Evolutionary conservation across 2,797 vertebrate genomes (phyloP).

Genomic region (Synanceia verrucosa): DNA sequence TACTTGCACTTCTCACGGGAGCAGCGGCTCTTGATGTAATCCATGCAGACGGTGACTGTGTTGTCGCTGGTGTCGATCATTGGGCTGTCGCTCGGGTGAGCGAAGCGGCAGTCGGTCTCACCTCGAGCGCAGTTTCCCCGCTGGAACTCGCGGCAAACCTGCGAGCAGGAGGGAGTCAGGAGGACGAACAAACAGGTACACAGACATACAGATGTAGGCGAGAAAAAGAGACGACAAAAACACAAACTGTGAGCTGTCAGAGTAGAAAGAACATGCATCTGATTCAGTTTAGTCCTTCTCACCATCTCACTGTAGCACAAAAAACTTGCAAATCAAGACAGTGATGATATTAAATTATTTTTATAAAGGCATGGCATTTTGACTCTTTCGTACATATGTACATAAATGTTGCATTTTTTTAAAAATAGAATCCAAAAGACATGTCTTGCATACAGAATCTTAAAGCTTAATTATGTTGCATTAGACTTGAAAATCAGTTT

Average conservation of each 20-base stretch:
- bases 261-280: not conserved
- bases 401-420: not conserved
- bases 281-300: not conserved
- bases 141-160: conserved; percentile 98
- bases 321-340: not conserved
- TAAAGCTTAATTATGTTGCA: not conserved
- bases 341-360: not conserved
- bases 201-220: not conserved
- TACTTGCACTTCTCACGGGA: conserved; percentile 99
- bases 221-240: conserved; percentile 12
- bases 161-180: conserved; percentile 13
- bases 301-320: not conserved
- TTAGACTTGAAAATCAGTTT: not conserved
- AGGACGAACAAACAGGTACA: not conserved
- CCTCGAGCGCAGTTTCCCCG: conserved; percentile 94
- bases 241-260: conserved; percentile 6
- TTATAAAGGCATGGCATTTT: too few relatives aligned
- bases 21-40: conserved; percentile 99
- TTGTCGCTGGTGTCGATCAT: conserved; percentile 98
- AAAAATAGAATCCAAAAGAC: not conserved
- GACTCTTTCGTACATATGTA: too few relatives aligned
- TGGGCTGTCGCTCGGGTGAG: conserved; percentile 94
- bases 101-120: conserved; percentile 96
- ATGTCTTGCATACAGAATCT: not conserved
- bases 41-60: conserved; percentile 98